Conservation (phyloP, 2,888 invertebrate species). For the Cyclophora punctaria region DNA sequence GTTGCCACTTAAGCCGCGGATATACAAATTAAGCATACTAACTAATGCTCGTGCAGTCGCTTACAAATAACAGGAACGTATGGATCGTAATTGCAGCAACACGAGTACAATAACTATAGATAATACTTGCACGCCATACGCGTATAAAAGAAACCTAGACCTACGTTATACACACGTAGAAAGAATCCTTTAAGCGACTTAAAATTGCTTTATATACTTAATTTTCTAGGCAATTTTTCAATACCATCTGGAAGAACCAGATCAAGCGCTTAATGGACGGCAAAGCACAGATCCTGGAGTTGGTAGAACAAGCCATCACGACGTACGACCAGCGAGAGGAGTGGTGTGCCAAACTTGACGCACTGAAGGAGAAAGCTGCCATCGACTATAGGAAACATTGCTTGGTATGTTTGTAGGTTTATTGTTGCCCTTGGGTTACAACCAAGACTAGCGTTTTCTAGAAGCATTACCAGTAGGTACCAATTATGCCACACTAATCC, state of each 20-base stretch:
- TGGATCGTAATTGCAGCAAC: too few relatives aligned
- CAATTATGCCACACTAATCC: too few relatives aligned
- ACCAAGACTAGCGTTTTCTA: too few relatives aligned
- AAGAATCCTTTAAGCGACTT: too few relatives aligned
- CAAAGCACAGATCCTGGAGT: slow-evolving; percentile 87
- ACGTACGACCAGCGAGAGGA: slow-evolving; percentile 93
- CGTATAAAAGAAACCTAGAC: too few relatives aligned
- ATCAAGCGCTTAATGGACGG: slow-evolving; percentile 84
- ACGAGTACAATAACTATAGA: background rate
- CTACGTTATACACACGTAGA: too few relatives aligned
- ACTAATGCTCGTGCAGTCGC: too few relatives aligned
- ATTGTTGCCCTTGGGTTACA: too few relatives aligned
- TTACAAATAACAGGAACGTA: too few relatives aligned
- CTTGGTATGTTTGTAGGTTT: slow-evolving; percentile 30
- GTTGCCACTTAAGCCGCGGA: too few relatives aligned
- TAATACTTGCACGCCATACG: background rate
- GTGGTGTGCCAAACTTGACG: slow-evolving; percentile 85
- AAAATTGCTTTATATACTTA: background rate
- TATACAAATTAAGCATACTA: too few relatives aligned
- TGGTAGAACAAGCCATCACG: slow-evolving; percentile 90
- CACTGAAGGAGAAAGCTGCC: slow-evolving; percentile 82
- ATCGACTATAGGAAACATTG: slow-evolving; percentile 66
- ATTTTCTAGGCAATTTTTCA: slow-evolving; percentile 81
- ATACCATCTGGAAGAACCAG: slow-evolving; percentile 85
- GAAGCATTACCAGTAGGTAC: too few relatives aligned